Conservation (phyloP, 1,140 invertebrate species). For the Aphelenchoides fujianensis region DNA sequence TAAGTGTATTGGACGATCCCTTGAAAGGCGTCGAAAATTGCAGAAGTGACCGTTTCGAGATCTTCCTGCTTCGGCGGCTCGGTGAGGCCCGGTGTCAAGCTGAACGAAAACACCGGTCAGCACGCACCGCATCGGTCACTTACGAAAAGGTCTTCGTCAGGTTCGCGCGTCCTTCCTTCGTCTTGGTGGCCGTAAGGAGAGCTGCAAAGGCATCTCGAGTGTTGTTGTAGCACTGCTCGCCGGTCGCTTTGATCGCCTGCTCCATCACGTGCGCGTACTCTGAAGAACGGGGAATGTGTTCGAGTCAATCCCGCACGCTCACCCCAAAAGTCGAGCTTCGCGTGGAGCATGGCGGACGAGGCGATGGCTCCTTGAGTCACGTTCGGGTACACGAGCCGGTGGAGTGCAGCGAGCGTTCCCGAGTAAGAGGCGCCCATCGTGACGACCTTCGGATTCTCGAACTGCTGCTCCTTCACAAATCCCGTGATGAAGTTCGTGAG, state of each 20-base stretch:
- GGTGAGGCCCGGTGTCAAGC: not conserved
- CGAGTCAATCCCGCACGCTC: not conserved
- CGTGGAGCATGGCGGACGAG: not conserved
- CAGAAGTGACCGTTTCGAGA: slow-evolving; percentile 3
- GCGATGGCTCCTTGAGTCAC: not conserved
- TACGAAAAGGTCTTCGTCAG: slow-evolving; percentile 9
- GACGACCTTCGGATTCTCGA: not conserved
- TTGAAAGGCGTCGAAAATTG: slow-evolving; percentile 32
- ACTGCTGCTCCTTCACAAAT: not conserved
- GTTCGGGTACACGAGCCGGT: not conserved
- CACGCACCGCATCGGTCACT: slow-evolving; percentile 18
- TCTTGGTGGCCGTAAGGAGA: slow-evolving; percentile 19
- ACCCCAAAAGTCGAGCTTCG: slow-evolving; percentile 8
- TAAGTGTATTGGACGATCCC: slow-evolving; percentile 33
- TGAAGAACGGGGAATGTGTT: not conserved
- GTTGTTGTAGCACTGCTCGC: slow-evolving; percentile 15
- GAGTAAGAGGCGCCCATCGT: slow-evolving; percentile 8
- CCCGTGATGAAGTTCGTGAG: not conserved
- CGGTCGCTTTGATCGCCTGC: not conserved
- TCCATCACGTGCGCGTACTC: slow-evolving; percentile 3
- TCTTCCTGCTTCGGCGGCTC: not conserved
- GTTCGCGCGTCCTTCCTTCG: slow-evolving; percentile 16
- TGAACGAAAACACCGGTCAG: not conserved
- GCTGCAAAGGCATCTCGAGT: slow-evolving; percentile 26
- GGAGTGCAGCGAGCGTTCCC: slow-evolving; percentile 1